A percentile compares a stretch with the other conserved stretches of the same genome.
These are phyloP conservation scores for Rallus limicola DNA, from an alignment of 2,113 vertebrate genomes.

Conservation along the genomic window DNA sequence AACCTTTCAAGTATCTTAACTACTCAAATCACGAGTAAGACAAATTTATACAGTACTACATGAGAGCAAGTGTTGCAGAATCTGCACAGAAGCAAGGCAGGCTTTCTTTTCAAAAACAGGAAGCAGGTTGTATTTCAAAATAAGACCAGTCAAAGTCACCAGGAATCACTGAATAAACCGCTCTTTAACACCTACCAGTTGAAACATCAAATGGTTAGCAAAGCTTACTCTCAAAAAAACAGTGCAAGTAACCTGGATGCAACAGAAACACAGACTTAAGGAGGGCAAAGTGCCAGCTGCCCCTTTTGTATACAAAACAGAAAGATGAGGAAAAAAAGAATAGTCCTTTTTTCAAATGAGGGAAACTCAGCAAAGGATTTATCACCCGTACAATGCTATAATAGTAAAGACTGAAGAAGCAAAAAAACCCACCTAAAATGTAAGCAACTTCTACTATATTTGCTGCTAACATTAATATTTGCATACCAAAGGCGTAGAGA, in stretches of 20 bases:
- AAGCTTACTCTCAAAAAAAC: not conserved
- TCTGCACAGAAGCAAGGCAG: not conserved
- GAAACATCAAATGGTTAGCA: not conserved
- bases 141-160: not conserved
- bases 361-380: not conserved
- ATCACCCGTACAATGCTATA: not conserved
- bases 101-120: not conserved
- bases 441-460: not conserved
- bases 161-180: not conserved
- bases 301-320: not conserved
- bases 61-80: not conserved
- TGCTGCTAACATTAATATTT: not conserved
- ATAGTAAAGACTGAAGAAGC: not conserved
- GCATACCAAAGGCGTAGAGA: not conserved
- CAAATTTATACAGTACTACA: not conserved
- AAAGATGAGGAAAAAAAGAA: not conserved
- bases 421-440: not conserved
- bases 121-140: not conserved
- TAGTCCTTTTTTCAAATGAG: not conserved
- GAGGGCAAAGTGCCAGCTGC: not conserved
- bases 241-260: not conserved
- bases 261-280: not conserved
- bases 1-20: not conserved
- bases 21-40: not conserved
- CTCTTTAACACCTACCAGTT: not conserved